Percentiles rank a stretch among this genome's conserved stretches.
Conservation (phyloP, 2,113 vertebrate species). For the Etheostoma cragini region DNA sequence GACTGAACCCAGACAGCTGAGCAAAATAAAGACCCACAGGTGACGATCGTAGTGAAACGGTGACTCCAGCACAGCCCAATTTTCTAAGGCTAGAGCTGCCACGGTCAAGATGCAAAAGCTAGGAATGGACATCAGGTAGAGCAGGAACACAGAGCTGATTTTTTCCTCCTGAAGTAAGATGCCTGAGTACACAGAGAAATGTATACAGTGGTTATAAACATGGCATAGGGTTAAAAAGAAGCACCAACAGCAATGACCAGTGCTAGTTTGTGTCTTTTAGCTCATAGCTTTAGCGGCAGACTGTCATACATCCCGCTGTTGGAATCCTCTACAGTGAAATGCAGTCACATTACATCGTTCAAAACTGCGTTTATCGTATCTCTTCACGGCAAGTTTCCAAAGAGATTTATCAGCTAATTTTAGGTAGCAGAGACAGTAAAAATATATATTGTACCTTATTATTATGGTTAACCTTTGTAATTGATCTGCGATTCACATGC, state of each 20-base stretch:
- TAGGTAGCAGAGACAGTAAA: no score
- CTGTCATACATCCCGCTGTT: no score
- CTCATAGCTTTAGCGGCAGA: no score
- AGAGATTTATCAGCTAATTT: no score
- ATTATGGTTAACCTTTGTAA: no score
- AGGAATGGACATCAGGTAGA: constrained; percentile 95
- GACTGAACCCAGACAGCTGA: constrained; percentile 95
- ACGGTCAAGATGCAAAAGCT: constrained; percentile 93
- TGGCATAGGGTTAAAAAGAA: background rate
- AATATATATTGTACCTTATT: no score
- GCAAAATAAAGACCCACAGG: constrained; percentile 93
- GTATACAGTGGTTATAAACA: background rate
- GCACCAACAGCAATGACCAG: background rate
- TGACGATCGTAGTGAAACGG: constrained; percentile 82
- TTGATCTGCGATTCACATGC: no score
- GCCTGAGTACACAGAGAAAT: constrained; percentile 79
- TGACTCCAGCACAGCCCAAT: constrained; percentile 85
- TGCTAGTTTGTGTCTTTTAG: no score
- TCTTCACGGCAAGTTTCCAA: no score
- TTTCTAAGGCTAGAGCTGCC: constrained; percentile 90
- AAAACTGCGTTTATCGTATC: no score
- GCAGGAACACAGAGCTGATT: constrained; percentile 91
- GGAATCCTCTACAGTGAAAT: no score
- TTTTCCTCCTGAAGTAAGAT: constrained; percentile 93
- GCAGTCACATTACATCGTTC: no score